Base-by-base conservation (phyloP, 1,140 invertebrate genomes). In the Bombus polaris region DNA sequence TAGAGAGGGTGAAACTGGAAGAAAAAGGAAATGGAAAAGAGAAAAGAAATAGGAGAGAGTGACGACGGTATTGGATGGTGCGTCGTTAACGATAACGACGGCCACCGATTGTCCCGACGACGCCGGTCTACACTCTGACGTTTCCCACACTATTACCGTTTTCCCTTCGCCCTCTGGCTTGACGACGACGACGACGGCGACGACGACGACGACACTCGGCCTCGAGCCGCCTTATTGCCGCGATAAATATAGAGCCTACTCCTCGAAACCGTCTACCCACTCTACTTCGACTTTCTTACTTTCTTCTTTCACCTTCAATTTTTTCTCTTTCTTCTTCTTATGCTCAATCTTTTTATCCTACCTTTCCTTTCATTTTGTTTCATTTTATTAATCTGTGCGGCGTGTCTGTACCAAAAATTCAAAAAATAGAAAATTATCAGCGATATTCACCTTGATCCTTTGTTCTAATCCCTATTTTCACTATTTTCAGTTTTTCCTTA, bases 71-170 rank as follows among this genome's bases (percentile, higher is more conserved):
- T 92, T 92, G 91, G 91, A 89, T 83, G 87, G 77, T 81, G 92
- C 91, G 90, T 93, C 92, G 93, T 94, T 94, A 93, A 90, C 90
- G 92, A 91, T 94, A 94, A 94, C 92, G 92, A 93, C 90, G 87
- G 89, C 88, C 88, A 92, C 93, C 92, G 92, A 93, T 93, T 93
- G 90, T 92, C 91, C 88, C 87, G 89, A 92, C 92, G 89, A 90
- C 81, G 88, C 88, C 83, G 81, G 68, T 84, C 76, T 84, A 66
- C 82, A 22, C 82, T 66, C 75, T 66, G 39, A 57, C 72, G 74
- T 82, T 81, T 77, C 65, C 73, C 65, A 57, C 81, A 44, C 86
- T 65, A n/a, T 65, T 70, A 37, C 71, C 77, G 32, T 35, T 71
- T 74, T 44, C 80, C 80, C 83, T 66, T 44, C 68, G 42, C 71